Conservation (phyloP, 2,888 invertebrate genomes). For the Schizaphis graminum region DNA sequence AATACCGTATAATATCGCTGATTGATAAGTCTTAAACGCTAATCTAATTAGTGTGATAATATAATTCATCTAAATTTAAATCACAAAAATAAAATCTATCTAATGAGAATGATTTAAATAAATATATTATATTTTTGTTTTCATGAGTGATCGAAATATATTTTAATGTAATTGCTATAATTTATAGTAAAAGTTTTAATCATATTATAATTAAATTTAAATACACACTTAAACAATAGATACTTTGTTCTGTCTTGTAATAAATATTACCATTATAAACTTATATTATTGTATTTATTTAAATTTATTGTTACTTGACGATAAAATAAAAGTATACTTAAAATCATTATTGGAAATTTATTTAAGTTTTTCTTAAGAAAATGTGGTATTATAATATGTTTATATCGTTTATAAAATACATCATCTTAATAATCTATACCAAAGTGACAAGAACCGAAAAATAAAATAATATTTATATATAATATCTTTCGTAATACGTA, state of each 20-base stretch:
- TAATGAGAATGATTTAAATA: neutral
- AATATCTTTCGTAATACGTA: neutral
- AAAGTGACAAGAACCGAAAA: neutral
- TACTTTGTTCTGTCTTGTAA: too few species aligned
- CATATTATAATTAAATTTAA: neutral
- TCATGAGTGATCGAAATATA: neutral
- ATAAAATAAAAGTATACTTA: neutral
- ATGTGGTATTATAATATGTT: neutral
- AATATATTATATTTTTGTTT: neutral
- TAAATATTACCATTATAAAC: neutral
- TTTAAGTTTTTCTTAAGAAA: neutral
- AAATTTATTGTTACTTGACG: neutral
- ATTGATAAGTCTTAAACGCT: neutral
- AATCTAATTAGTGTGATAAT: too few species aligned
- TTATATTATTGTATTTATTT: neutral
- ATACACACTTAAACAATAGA: too few species aligned
- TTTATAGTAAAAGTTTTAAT: neutral
- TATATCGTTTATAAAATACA: neutral
- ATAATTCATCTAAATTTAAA: neutral
- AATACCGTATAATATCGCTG: neutral
- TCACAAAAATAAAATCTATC: neutral
- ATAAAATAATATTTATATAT: neutral
- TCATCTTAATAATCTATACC: neutral
- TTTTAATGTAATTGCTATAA: neutral
- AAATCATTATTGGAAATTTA: neutral